phyloP scores from a whole-genome alignment of 2,888 invertebrate genomes.

The Platycheirus albimanus region DNA sequence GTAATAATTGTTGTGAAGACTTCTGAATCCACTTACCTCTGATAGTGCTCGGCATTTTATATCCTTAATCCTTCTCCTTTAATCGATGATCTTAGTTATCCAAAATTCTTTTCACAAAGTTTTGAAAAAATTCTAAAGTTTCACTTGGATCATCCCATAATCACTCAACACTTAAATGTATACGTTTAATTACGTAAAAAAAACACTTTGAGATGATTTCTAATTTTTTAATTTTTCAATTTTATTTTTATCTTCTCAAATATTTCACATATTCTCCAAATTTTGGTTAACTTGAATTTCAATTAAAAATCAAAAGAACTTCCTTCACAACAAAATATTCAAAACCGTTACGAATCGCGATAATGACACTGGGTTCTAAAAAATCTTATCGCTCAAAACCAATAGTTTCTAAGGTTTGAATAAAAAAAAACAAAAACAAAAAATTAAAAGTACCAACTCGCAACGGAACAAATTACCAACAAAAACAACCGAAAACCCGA shows the following conservation, averaged over 20 bases:
- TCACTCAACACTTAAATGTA: conserved; percentile 23
- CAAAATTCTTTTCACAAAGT: conserved; percentile 48
- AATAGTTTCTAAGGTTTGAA: conserved; percentile 5
- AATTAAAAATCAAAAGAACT: too few species aligned
- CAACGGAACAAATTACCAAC: conserved; percentile 18
- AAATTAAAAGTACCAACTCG: not conserved
- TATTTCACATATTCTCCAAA: too few species aligned
- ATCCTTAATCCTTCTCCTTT: conserved; percentile 47
- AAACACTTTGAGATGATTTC: not conserved
- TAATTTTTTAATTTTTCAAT: conserved; percentile 5
- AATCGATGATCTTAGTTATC: conserved; percentile 35
- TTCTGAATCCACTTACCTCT: conserved; percentile 79
- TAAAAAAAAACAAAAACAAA: conserved; percentile 18
- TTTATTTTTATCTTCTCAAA: too few species aligned
- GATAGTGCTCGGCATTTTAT: conserved; percentile 81
- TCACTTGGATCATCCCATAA: conserved; percentile 58
- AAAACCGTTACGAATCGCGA: too few species aligned
- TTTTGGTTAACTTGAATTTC: too few species aligned
- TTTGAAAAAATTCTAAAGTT: conserved; percentile 37
- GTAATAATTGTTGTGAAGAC: too few species aligned
- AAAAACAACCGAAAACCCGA: conserved; percentile 39
- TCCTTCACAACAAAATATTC: too few species aligned
- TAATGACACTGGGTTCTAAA: too few species aligned
- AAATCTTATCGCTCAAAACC: not conserved
- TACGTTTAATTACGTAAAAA: conserved; percentile 7